Evolutionary conservation across 2,797 vertebrate genomes (phyloP).

Genomic region (Poeciliopsis infans): DNA sequence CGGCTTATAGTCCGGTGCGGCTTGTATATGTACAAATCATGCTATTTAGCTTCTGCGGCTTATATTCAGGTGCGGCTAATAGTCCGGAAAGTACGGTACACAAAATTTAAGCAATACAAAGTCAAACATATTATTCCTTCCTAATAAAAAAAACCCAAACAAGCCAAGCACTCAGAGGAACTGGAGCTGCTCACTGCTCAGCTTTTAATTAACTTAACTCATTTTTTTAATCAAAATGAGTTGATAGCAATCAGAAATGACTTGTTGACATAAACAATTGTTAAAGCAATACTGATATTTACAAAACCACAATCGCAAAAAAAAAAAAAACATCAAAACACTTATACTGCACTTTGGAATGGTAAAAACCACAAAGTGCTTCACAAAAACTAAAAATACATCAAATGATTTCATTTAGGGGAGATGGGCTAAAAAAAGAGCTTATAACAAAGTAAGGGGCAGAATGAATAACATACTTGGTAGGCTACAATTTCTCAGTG

Average conservation of each 20-base stretch:
- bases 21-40: no score
- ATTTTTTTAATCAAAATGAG: background rate
- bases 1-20: no score
- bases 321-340: no score
- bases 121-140: background rate
- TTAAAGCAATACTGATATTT: background rate
- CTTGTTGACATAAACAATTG: background rate
- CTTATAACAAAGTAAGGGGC: background rate
- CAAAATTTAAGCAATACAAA: background rate
- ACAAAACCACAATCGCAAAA: background rate
- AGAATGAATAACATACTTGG: background rate
- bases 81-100: no score
- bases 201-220: background rate
- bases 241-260: background rate
- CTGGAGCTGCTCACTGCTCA: background rate
- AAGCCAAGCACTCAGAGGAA: background rate
- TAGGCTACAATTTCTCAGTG: background rate
- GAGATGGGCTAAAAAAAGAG: background rate
- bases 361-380: no score
- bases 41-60: no score
- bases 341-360: no score
- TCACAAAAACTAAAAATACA: background rate
- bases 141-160: background rate
- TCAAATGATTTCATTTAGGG: background rate
- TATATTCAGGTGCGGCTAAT: no score